Evolutionary conservation across 2,113 vertebrate genomes (phyloP), one percentile per base, ranked within the genome.

Genomic region (Bubo scandiacus): DNA sequence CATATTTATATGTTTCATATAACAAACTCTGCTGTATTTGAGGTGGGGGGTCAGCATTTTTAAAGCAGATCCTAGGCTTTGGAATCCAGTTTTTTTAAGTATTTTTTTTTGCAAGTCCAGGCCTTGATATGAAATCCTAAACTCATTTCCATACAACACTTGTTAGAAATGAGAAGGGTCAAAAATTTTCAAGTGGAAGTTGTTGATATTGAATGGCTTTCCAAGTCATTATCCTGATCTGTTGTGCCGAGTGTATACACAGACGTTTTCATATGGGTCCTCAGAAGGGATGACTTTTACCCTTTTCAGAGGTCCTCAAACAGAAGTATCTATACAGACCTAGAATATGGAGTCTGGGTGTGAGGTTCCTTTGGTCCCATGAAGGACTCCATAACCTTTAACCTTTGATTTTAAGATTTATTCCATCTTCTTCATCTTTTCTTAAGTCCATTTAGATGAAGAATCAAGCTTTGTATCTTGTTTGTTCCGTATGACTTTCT

Each of bases 211-310:
- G 47, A 78, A 74, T 36, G 51, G 25, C 20, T 79, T 75, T 74
- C 58, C 45, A 63, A 51, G 29, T 75, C 15, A 5, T 70, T 45
- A 15, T 57, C 36, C 71, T 57, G 43, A 52, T 40, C 40, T 0
- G 0, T 13, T 54, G 10, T 32, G 51, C 47, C 5, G 2, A 34
- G 7, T 58, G 27, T 34, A 10, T 40, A 20, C 49, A 65, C 20
- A 36, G 32, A 71, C 34, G 3, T 66, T 89, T 84, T 70, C 4
- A 58, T 34, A 18, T 45, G n/a, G 16, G 21, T 66, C 65, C 42
- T 84, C 47, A n/a, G 34, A 67, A 58, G 34, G 16, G 11, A 21
- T 47, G 11, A 38, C 67, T 45, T 42, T 42, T 9, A 72, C 23
- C 6, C 9, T 82, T 92, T 79, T 85, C 40, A 83, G 34, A 88